Evolutionary conservation across 2,113 vertebrate genomes (phyloP), one percentile per base, ranked within the genome.

Genomic region (Seriola aureovittata): DNA sequence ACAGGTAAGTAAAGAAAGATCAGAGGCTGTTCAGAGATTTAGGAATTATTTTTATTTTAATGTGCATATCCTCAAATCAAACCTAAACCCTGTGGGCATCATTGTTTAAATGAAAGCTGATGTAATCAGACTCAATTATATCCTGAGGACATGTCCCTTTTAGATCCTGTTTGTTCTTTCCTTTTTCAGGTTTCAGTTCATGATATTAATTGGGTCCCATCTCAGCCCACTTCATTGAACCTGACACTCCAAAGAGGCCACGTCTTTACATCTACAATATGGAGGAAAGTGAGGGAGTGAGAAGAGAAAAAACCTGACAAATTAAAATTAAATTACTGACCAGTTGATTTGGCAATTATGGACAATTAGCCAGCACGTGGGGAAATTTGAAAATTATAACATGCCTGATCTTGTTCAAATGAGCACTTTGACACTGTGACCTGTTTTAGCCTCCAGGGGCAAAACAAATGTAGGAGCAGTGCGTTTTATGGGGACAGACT

Each of bases 171-270:
- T 76, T 80, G 90, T 78, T 25, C 70, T 64, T 63, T 69, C 38
- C 21, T 75, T 67, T 94, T 94, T 93, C 83, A 94, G 94, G 92
- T 82, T 95, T 95, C 92, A 94, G 93, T 93, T 94, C 91, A 93
- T 95, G 95, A 86, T 93, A 89, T 91, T 97, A 98, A 97, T 97
- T 97, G 96, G 96, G 92, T 96, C 95, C 95, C 86, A 87, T 96
- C 89, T 91, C 89, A 89, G 90, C 87, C 65, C 62, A 82, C 74
- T 52, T 97, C 94, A 99, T 96, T 97, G 93, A 94, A 94, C 91
- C 70, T 96, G 95, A 95, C 97, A 96, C 85, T 93, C 88, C 62
- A 93, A 94, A 91, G 92, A 94, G 93, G 88, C 94, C 94, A 88
- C 90, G 88, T 92, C 95, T 96, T 96, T 95, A 67, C 32, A 62